Conservation (phyloP, 35 echinoderm and acorn worm genomes). For the Diadema setosum region DNA sequence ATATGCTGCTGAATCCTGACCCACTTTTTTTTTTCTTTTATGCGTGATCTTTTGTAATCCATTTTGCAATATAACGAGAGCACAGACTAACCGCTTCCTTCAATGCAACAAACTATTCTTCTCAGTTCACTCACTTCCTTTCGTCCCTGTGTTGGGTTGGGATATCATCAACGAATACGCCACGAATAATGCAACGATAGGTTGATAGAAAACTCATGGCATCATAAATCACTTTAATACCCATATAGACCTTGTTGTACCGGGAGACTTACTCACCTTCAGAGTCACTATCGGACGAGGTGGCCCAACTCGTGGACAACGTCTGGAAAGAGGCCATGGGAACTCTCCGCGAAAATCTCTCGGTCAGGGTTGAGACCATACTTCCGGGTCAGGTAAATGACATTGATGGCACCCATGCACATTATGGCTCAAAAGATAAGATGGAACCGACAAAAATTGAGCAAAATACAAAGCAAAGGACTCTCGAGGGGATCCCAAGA, state of each 20-base stretch:
- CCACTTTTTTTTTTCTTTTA: too few species aligned
- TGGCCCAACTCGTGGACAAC: slow-evolving; percentile 16
- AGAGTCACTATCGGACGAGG: slow-evolving; percentile 13
- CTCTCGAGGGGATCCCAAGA: neutral
- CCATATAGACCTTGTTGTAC: neutral
- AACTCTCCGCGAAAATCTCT: neutral
- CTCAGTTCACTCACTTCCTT: too few species aligned
- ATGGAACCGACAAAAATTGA: neutral
- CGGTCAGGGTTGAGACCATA: neutral
- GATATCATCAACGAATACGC: neutral
- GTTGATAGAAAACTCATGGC: too few species aligned
- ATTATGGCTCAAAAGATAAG: neutral
- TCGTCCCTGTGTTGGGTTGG: neutral
- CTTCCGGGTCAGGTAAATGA: neutral
- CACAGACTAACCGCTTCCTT: too few species aligned
- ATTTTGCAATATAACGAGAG: too few species aligned
- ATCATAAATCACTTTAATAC: too few species aligned
- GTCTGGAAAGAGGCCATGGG: slow-evolving; percentile 51
- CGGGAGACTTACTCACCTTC: neutral
- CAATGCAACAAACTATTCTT: too few species aligned
- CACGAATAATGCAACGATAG: too few species aligned
- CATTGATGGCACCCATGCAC: neutral
- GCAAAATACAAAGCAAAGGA: neutral
- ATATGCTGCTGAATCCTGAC: too few species aligned
- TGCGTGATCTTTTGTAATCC: too few species aligned